phyloP scores from a whole-genome alignment of 2,797 vertebrate species.

The Podarcis lilfordi region DNA sequence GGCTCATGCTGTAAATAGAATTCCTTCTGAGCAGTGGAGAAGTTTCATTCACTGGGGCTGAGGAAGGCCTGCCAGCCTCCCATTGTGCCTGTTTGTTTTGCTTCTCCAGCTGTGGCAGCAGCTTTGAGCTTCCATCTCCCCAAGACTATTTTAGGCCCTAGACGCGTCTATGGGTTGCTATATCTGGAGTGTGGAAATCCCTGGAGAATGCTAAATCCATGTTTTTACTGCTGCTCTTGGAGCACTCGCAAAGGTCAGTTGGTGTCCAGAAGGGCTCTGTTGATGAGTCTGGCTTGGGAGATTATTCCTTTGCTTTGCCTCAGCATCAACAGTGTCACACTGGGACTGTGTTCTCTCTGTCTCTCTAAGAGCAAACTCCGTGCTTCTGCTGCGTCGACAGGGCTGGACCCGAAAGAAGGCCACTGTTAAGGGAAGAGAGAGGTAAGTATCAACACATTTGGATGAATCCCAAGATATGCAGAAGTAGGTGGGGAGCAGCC shows the following conservation, averaged over 20 bases:
- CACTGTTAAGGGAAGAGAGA: not conserved
- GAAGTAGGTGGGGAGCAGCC: not conserved
- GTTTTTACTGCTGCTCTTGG: fast-evolving
- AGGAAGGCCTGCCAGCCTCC: not conserved
- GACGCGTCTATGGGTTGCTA: not conserved
- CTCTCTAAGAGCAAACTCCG: not conserved
- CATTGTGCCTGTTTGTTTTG: not conserved
- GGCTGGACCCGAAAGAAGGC: not conserved
- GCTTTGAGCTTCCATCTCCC: not conserved
- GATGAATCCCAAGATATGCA: not conserved
- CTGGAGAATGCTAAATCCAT: fast-evolving
- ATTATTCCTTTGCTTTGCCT: fast-evolving
- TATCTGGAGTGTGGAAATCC: not conserved
- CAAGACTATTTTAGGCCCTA: slow-evolving; percentile 29
- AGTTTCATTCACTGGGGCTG: not conserved
- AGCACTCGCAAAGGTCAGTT: fast-evolving
- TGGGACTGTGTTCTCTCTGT: not conserved
- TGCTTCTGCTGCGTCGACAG: not conserved
- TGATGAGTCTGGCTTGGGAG: fast-evolving
- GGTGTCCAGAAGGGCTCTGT: fast-evolving
- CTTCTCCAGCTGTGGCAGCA: not conserved
- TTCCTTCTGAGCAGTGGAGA: slow-evolving; percentile 5
- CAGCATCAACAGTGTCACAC: not conserved
- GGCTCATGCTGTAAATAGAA: not conserved
- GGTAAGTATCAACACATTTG: not conserved